Base-by-base conservation (phyloP, 2,888 invertebrate genomes). In the Drosophila differens region DNA sequence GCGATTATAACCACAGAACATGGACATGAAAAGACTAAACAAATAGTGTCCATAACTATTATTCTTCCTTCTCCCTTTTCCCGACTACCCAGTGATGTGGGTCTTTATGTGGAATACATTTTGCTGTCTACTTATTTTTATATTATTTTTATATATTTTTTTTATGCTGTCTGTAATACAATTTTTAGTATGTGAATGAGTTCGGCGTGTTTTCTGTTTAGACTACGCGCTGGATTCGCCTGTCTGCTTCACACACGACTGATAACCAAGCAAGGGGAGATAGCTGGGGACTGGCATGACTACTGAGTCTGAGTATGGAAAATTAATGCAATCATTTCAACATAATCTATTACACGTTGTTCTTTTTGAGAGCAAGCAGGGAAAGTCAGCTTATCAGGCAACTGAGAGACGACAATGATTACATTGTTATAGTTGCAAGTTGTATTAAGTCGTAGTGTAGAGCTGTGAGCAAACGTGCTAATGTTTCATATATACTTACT, bases 241-340 rank as follows among this genome's bases (percentile, higher is more conserved):
- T 49, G 70, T 33, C 52, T 47, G 55, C 33, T 44, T 16, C 16
- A 9, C 70, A 55, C 32, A 33, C 12, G 62, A 32, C 75, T 82
- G 85, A 85, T 80, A 58, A 58, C 32, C 58, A 65, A 55, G 19
- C 16, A 3, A 10, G 52, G 12, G n/a, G 6, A 2, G 7, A 25
- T 10, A 12, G 4, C 12, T 22, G 47, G 6, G 28, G n/a, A 19
- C 6, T 55, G 39, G 49, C 9, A n/a, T 35, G 32, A 16, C 37
- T 25, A 53, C 47, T 59, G 39, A 4, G 62, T 76, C 53, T 55
- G 61, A 33, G 33, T 54, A 55, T 59, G 57, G 70, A 71, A 72
- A 70, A 85, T 62, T 52, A 75, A 65, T 79, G 73, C 66, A 85
- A 71, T 83, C 72, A 83, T 73, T 61, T 52, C 55, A 70, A 69